phyloP scores from a whole-genome alignment of 2,797 vertebrate species.

The Champsocephalus esox region DNA sequence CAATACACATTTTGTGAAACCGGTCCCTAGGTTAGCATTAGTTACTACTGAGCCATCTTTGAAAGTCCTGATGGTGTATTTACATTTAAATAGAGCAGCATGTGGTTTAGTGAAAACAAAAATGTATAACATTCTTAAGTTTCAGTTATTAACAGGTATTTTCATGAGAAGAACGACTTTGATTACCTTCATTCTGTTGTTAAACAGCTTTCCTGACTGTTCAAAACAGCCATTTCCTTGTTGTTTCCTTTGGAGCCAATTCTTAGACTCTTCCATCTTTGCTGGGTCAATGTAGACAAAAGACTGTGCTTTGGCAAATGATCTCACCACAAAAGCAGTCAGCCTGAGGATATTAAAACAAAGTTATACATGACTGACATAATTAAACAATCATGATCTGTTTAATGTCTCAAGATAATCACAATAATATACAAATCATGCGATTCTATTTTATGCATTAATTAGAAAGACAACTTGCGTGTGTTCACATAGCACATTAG shows the following conservation, averaged over 20 bases:
- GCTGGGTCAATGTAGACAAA: slow-evolving; percentile 86
- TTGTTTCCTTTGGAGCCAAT: slow-evolving; percentile 83
- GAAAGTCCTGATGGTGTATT: background rate
- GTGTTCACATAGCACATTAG: background rate
- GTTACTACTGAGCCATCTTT: background rate
- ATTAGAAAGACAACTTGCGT: background rate
- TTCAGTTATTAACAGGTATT: too few species aligned
- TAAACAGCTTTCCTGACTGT: slow-evolving; percentile 83
- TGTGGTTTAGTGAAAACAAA: background rate
- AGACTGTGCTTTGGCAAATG: slow-evolving; percentile 83
- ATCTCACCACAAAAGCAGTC: slow-evolving; percentile 90
- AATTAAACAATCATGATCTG: background rate
- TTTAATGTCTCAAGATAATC: background rate
- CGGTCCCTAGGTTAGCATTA: background rate
- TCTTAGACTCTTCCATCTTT: slow-evolving; percentile 73
- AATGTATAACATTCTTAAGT: background rate
- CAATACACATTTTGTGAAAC: background rate
- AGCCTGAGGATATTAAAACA: slow-evolving; percentile 76
- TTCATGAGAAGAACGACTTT: background rate
- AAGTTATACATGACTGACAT: background rate
- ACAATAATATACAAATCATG: background rate
- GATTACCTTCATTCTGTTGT: slow-evolving; percentile 87
- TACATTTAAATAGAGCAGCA: background rate
- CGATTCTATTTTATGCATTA: background rate
- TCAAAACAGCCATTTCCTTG: slow-evolving; percentile 83